These are phyloP conservation scores for Fragum sueziense DNA, from an alignment of 2,888 invertebrate species.

Conservation along the genomic window DNA sequence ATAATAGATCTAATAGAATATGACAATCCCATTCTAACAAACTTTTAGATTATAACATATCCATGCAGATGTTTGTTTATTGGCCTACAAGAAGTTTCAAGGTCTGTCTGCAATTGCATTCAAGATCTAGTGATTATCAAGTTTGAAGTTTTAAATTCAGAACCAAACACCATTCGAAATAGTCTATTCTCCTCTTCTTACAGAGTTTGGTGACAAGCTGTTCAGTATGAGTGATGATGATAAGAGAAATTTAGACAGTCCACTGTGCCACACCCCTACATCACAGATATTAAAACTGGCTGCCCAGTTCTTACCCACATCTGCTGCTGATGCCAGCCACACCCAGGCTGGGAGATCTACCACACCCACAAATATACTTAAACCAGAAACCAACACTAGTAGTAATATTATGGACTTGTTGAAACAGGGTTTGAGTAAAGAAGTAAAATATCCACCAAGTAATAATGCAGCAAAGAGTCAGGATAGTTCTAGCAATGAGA, in stretches of 20 bases:
- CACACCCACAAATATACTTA: slow-evolving; percentile 26
- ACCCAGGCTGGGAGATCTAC: neutral
- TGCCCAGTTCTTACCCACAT: slow-evolving; percentile 69
- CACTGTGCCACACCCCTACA: slow-evolving; percentile 69
- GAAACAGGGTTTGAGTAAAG: slow-evolving; percentile 68
- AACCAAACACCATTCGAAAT: too few species aligned
- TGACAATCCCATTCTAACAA: too few species aligned
- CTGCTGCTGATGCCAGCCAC: slow-evolving; percentile 6
- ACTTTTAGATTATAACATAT: too few species aligned
- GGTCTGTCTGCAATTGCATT: too few species aligned
- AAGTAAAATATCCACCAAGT: neutral
- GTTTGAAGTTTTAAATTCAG: too few species aligned
- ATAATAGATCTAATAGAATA: too few species aligned
- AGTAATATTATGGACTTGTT: slow-evolving; percentile 50
- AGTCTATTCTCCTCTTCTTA: too few species aligned
- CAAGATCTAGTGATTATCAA: too few species aligned
- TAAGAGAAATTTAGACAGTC: slow-evolving; percentile 70
- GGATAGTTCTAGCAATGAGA: neutral
- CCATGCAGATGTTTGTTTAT: too few species aligned
- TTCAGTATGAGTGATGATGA: slow-evolving; percentile 67
- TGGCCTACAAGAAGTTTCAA: too few species aligned
- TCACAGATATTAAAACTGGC: slow-evolving; percentile 76
- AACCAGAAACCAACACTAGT: slow-evolving; percentile 18
- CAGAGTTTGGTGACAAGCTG: slow-evolving; percentile 48
- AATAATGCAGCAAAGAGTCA: slow-evolving; percentile 52